These are phyloP conservation scores for Tetheella fluctuosa DNA, from an alignment of 2,888 invertebrate genomes.

Conservation along the genomic window DNA sequence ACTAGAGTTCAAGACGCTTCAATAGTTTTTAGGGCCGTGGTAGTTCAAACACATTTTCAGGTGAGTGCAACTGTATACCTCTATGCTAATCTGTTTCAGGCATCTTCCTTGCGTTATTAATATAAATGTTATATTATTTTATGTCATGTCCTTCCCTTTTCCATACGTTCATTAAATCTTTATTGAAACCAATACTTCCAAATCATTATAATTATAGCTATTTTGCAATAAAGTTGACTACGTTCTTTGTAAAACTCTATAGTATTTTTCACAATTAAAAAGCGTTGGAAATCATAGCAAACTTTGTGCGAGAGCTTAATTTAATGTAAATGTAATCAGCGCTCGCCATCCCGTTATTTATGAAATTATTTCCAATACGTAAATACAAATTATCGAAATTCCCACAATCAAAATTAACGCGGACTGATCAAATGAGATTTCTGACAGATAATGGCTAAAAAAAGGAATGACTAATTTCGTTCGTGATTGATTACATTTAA, in stretches of 20 bases:
- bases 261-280: slow-evolving; percentile 22
- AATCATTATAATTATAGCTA: too few species aligned
- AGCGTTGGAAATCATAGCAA: slow-evolving; percentile 40
- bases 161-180: too few species aligned
- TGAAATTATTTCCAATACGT: slow-evolving; percentile 47
- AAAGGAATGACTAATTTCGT: background rate
- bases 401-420: slow-evolving; percentile 18
- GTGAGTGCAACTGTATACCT: slow-evolving; percentile 46
- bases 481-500: slow-evolving; percentile 1
- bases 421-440: slow-evolving; percentile 15
- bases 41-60: slow-evolving; percentile 74
- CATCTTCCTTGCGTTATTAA: too few species aligned
- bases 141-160: too few species aligned
- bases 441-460: background rate
- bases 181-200: too few species aligned
- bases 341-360: slow-evolving; percentile 27
- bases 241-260: too few species aligned
- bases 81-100: background rate
- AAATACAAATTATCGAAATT: slow-evolving; percentile 30
- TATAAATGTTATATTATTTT: too few species aligned
- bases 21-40: slow-evolving; percentile 82
- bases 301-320: slow-evolving; percentile 41
- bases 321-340: slow-evolving; percentile 56
- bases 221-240: too few species aligned
- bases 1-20: slow-evolving; percentile 81